phyloP scores from a whole-genome alignment of 2,797 vertebrate genomes.

The Pipistrellus nathusii region DNA sequence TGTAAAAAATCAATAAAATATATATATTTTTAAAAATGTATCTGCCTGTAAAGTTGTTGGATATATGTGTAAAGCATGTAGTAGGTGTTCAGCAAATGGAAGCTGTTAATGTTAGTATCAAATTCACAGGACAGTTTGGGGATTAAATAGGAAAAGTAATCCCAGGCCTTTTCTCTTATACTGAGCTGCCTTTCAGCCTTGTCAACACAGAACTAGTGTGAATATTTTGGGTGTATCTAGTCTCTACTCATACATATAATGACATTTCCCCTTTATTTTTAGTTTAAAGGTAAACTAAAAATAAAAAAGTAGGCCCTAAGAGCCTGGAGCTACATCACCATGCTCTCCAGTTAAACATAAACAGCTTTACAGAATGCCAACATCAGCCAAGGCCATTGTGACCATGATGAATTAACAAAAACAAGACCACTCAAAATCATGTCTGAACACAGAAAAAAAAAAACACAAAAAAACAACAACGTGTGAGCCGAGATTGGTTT shows the following conservation, averaged over 20 bases:
- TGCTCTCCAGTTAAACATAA: background rate
- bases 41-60: background rate
- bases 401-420: background rate
- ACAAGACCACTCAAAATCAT: background rate
- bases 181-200: background rate
- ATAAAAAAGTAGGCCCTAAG: background rate
- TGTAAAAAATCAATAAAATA: no score
- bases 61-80: background rate
- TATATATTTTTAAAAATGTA: background rate
- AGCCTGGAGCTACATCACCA: background rate
- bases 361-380: background rate
- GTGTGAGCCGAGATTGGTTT: no score
- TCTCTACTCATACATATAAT: background rate
- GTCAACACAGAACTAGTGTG: background rate
- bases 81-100: background rate
- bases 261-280: background rate
- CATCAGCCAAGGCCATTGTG: background rate
- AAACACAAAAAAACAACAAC: no score
- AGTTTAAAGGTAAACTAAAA: background rate
- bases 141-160: background rate
- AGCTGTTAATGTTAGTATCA: background rate
- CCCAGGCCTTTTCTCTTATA: background rate
- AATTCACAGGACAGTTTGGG: background rate
- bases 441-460: background rate
- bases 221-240: background rate